Evolutionary conservation across 1,140 invertebrate genomes (phyloP), one percentile per base, ranked within the genome.

Genomic region (Hypsibius dujardini): DNA sequence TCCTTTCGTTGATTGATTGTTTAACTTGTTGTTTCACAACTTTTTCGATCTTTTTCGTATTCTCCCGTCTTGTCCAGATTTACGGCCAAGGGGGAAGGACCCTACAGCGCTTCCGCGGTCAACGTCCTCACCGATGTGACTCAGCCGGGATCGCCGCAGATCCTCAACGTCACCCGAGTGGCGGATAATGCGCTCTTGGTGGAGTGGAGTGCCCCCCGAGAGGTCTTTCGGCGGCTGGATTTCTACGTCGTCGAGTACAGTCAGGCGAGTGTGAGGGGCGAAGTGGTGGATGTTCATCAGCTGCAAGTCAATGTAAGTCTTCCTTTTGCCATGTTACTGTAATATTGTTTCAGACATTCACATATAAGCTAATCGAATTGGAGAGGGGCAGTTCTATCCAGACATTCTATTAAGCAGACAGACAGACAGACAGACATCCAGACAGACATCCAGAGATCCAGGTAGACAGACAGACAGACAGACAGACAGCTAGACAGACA

Each of bases 151-250:
- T 7, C 3, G 12, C 62, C 62, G 12, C 12, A 67, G 7, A 67
- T 67, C 62, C 7, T 15, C 12, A 67, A 45, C 42, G 42, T 67
- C 3, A 45, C 3, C 12, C 62, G 62, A 45, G 62, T 67, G 42
- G 62, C 62, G 3, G 62, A 67, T 7, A 67, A 67, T 42, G 62
- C 62, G 12, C 3, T 67, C 12, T 7, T 67, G 12, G 62, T 67
- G 12, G 12, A 67, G 42, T 67, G 62, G 62, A 45, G 7, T 7
- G 3, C 42, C 3, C 62, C 62, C 0, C 62, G 50, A 56, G 7
- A n/a, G 7, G 50, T 56, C 50, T 56, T 56, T n/a, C 7, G n/a
- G 50, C 50, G n/a, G 50, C 50, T 56, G 50, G 50, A 56, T n/a
- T 56, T 12, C 50, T 56, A 67, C 12, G 12, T 15, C 62, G 45